phyloP scores from a whole-genome alignment of 1,140 invertebrate species.

The Anastatus disparis region DNA sequence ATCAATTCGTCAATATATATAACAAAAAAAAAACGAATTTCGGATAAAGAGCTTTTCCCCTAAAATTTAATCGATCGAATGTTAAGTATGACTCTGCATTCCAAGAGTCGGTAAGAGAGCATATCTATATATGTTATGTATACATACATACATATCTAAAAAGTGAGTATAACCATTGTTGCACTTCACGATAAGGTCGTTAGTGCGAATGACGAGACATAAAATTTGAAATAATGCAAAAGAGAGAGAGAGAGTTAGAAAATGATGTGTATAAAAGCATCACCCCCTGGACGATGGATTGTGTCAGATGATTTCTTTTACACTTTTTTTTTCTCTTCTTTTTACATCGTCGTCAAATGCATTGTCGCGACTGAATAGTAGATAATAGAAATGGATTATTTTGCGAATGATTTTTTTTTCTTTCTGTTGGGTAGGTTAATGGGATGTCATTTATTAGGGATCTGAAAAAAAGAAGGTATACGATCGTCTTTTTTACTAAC shows the following conservation, averaged over 20 bases:
- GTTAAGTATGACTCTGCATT: background rate
- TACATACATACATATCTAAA: background rate
- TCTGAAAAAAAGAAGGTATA: background rate
- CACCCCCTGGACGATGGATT: conserved; percentile 7
- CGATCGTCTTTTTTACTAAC: conserved; percentile 7
- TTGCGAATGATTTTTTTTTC: background rate
- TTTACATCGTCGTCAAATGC: background rate
- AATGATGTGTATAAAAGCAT: background rate
- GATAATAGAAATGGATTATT: conserved; percentile 40
- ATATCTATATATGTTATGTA: too few relatives aligned
- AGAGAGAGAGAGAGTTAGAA: background rate
- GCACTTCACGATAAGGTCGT: conserved; percentile 42
- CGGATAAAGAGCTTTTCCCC: too few relatives aligned
- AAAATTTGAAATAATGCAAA: conserved; percentile 30
- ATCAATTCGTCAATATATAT: background rate
- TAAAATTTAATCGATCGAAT: too few relatives aligned
- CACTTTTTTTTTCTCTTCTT: conserved; percentile 7
- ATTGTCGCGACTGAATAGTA: background rate
- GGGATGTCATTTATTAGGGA: background rate
- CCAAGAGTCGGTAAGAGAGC: background rate
- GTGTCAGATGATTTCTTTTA: background rate
- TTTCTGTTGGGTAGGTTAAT: too few relatives aligned
- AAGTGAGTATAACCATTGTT: conserved; percentile 18
- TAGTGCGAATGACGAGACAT: conserved; percentile 40
- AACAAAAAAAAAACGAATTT: too few relatives aligned